Evolutionary conservation across 2,888 invertebrate genomes (phyloP).

Genomic region (Mystacides longicornis): DNA sequence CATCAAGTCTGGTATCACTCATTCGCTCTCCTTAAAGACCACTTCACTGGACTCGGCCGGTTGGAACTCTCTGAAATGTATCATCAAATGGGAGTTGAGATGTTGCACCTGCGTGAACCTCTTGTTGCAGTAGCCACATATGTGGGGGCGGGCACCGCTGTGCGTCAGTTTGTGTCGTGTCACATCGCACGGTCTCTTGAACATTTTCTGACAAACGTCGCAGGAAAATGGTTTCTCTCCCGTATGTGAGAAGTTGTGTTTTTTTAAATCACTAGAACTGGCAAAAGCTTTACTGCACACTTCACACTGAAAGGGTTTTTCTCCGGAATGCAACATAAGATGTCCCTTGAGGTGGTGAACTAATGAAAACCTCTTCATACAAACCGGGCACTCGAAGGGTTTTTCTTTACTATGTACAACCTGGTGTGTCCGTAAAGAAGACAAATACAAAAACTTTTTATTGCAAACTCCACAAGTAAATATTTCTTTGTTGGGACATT

Average conservation of each 20-base stretch:
- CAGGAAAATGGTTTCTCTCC: background rate
- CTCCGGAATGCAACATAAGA: background rate
- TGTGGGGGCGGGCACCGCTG: background rate
- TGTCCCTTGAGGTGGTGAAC: background rate
- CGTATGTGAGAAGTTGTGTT: background rate
- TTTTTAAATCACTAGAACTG: background rate
- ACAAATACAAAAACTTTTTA: background rate
- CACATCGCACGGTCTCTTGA: background rate
- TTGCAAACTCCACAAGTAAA: background rate
- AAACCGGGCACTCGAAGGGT: background rate
- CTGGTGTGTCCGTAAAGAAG: background rate
- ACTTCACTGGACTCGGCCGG: background rate
- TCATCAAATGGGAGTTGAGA: background rate
- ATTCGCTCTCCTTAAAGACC: background rate
- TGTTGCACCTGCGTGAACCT: background rate
- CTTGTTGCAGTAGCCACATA: background rate
- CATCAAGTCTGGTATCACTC: too few species aligned
- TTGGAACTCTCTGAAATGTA: background rate
- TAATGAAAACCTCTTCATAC: background rate
- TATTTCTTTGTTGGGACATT: background rate
- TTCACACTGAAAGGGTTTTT: background rate
- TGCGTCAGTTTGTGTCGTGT: background rate
- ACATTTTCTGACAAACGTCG: background rate
- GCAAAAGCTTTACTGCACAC: background rate
- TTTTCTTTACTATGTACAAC: background rate